Base-by-base conservation (phyloP, 2,797 vertebrate genomes). In the Furcifer pardalis region DNA sequence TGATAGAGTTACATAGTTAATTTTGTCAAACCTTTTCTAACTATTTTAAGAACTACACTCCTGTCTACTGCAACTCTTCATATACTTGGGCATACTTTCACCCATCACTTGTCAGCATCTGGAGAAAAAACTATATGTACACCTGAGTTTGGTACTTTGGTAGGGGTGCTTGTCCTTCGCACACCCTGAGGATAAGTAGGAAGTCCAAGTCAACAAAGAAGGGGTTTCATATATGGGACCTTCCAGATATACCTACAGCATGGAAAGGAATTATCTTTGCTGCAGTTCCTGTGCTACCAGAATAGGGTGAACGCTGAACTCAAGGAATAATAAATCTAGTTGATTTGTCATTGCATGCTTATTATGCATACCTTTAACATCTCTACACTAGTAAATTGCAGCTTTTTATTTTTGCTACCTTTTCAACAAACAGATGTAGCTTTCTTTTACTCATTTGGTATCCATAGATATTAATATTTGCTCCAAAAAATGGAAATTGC, bases 401-500 rank as follows among this genome's bases (percentile, higher is more conserved):
- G 68, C 42, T 44, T 78, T 86, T 25, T 78, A 77, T 37, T 46
- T 86, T 40, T 44, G 37, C 15, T 84, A 7, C 27, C 60, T 82
- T 56, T 86, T 89, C 32, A 68, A 63, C 60, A 86, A 21, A 52
- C 35, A 81, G 7, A 82, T 76, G 21, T 12, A 46, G 12, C 27
- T 84, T 77, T 72, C 7, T 63, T 52, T 89, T 78, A 82, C 27
- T 80, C 49, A 79, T 13, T 81, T 79, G 52, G 62, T 82, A 62
- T 79, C 30, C 83, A 74, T 90, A 73, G 74, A 63, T 91, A 84
- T 87, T 32, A 40, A 59, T 63, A 71, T 77, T 62, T 87, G 86
- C 91, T 92, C 81, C 86, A 86, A 78, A 75, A 79, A 81, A 66
- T 79, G 59, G 56, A 82, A 90, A 80, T 7, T 69, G 17, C 66